Evolutionary conservation across 2,113 vertebrate genomes (phyloP).

Genomic region (Empidonax traillii): DNA sequence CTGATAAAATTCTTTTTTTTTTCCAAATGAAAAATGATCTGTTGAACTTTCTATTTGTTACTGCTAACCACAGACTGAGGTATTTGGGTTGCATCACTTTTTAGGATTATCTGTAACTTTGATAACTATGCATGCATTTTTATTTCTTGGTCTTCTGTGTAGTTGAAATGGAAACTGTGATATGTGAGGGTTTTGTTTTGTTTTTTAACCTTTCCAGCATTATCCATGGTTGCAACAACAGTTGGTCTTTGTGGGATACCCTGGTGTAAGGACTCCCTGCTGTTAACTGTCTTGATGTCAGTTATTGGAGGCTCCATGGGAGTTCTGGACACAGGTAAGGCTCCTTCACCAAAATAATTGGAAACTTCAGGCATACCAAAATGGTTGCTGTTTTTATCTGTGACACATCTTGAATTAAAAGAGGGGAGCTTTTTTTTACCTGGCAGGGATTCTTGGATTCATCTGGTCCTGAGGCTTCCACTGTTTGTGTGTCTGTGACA

Average conservation of each 20-base stretch:
- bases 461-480: background rate
- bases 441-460: background rate
- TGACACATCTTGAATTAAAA: background rate
- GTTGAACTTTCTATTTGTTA: background rate
- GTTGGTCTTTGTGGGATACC: constrained; percentile 84
- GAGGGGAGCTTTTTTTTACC: background rate
- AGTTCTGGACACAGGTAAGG: constrained; percentile 88
- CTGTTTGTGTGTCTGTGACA: background rate
- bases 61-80: background rate
- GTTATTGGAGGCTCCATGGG: constrained; percentile 87
- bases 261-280: constrained; percentile 81
- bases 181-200: background rate
- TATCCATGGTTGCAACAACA: constrained; percentile 81
- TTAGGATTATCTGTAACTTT: background rate
- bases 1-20: background rate
- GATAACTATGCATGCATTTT: background rate
- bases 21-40: background rate
- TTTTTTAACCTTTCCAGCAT: constrained; percentile 51
- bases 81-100: background rate
- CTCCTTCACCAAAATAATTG: background rate
- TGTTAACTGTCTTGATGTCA: constrained; percentile 82
- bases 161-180: background rate
- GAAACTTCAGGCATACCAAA: background rate
- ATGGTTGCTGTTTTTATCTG: background rate
- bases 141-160: background rate